Conservation (phyloP, 2,888 invertebrate genomes). For the Volucella inanis region DNA sequence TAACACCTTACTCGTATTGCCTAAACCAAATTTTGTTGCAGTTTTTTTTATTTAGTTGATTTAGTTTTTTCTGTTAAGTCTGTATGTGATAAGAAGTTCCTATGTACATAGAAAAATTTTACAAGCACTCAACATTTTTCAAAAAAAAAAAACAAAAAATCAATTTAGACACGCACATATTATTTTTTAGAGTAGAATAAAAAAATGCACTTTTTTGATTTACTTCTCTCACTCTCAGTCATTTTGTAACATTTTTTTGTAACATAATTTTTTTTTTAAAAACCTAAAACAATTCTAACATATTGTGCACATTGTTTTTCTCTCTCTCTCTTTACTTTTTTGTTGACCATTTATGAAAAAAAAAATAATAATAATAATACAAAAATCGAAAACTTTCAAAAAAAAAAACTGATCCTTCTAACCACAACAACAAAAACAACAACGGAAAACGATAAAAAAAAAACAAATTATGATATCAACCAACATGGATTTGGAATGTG, state of each 20-base stretch:
- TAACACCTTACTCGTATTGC: constrained; percentile 58
- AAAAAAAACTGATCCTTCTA: constrained; percentile 61
- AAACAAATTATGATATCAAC: constrained; percentile 75
- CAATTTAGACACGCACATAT: constrained; percentile 24
- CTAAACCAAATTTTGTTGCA: constrained; percentile 59
- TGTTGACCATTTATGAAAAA: constrained; percentile 76
- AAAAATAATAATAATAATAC: constrained; percentile 52
- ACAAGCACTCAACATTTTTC: constrained; percentile 50
- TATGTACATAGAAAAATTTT: constrained; percentile 64
- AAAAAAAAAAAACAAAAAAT: constrained; percentile 19
- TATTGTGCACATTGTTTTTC: constrained; percentile 83
- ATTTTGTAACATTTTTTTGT: constrained; percentile 65
- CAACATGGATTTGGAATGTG: constrained; percentile 67
- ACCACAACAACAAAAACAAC: constrained; percentile 47
- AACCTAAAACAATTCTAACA: constrained; percentile 81
- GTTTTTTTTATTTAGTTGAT: constrained; percentile 11
- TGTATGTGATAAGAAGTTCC: constrained; percentile 70
- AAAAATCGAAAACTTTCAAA: constrained; percentile 75
- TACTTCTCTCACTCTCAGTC: constrained; percentile 55
- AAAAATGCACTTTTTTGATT: constrained; percentile 35
- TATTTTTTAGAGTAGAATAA: constrained; percentile 36
- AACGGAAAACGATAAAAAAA: constrained; percentile 56
- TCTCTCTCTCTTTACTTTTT: constrained; percentile 80
- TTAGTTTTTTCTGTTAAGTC: constrained; percentile 27
- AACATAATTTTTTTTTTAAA: constrained; percentile 62